phyloP scores from a whole-genome alignment of 2,113 vertebrate species.

The Arvicanthis niloticus region DNA sequence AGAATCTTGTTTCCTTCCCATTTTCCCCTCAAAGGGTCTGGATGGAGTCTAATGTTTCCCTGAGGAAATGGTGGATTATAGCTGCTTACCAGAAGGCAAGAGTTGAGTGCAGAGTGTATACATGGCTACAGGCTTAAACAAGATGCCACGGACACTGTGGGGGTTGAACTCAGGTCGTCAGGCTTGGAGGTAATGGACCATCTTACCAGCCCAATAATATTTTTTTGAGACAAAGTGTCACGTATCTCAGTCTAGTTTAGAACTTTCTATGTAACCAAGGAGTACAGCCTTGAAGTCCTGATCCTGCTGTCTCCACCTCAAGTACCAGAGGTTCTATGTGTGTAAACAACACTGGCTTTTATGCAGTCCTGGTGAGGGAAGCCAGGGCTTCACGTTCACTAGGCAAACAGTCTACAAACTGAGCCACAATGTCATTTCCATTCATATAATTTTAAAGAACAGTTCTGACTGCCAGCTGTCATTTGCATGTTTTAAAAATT shows the following conservation, averaged over 20 bases:
- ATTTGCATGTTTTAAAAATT: conserved; percentile 31
- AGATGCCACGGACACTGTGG: background rate
- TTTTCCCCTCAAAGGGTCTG: background rate
- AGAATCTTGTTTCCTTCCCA: background rate
- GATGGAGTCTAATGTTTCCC: conserved; percentile 27
- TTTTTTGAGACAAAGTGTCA: background rate
- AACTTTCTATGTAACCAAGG: background rate
- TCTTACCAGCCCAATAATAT: no score
- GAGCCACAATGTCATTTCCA: background rate
- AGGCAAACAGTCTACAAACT: background rate
- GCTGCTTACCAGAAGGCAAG: background rate
- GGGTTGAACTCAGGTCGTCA: background rate
- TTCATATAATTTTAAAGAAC: background rate
- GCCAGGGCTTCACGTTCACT: background rate
- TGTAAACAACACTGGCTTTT: background rate
- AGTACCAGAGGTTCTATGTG: no score
- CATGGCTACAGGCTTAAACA: background rate
- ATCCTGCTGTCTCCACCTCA: background rate
- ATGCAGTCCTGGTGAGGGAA: background rate
- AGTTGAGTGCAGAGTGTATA: background rate
- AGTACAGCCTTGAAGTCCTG: no score
- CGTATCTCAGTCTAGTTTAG: background rate
- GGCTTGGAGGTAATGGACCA: background rate
- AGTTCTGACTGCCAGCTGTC: conserved; percentile 22
- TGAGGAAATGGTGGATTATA: background rate